Percentiles rank a stretch among this genome's conserved stretches.
Conservation (phyloP, 2,113 vertebrate genomes). For the Morone chrysops region DNA sequence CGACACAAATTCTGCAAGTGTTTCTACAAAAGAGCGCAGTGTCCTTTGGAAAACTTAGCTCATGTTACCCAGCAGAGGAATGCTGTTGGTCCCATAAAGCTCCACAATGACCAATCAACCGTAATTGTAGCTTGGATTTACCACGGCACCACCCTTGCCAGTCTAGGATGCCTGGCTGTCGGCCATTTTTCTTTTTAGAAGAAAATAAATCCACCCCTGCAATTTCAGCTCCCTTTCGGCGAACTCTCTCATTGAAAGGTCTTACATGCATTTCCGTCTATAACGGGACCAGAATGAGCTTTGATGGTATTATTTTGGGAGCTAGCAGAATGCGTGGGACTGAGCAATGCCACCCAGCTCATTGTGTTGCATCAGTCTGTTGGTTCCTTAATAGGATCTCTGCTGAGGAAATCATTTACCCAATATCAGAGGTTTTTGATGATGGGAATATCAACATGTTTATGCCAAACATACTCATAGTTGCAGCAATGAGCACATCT, state of each 20-base stretch:
- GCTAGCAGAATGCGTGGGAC: constrained; percentile 66
- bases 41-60: background rate
- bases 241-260: constrained; percentile 50
- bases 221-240: constrained; percentile 56
- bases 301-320: constrained; percentile 62
- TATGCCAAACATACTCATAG: background rate
- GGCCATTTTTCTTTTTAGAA: constrained; percentile 56
- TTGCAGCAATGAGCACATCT: background rate
- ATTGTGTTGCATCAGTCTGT: constrained; percentile 47
- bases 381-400: constrained; percentile 17
- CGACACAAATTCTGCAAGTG: constrained; percentile 27
- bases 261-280: constrained; percentile 41
- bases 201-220: constrained; percentile 57
- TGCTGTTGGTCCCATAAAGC: constrained; percentile 41
- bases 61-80: constrained; percentile 41
- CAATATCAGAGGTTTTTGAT: constrained; percentile 5
- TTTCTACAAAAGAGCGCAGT: background rate
- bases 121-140: constrained; percentile 70
- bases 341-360: constrained; percentile 27
- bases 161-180: constrained; percentile 41
- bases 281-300: constrained; percentile 31
- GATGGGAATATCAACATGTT: background rate
- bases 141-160: constrained; percentile 57
- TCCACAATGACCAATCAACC: constrained; percentile 59
- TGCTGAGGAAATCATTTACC: constrained; percentile 13